phyloP scores from a whole-genome alignment of 2,888 invertebrate genomes.

The Alcis repandata region DNA sequence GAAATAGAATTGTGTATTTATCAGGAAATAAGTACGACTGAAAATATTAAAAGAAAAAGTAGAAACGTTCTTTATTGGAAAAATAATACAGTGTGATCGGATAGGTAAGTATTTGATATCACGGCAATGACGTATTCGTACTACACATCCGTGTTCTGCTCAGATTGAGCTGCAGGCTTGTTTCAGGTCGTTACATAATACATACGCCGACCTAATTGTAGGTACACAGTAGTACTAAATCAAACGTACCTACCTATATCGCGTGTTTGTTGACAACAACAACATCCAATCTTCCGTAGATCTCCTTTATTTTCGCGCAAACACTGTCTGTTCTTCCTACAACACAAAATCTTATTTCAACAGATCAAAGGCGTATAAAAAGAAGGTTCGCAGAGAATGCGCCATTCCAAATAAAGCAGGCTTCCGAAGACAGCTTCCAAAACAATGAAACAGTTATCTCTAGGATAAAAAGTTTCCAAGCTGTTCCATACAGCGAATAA shows the following conservation, averaged over 20 bases:
- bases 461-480: slow-evolving; percentile 33
- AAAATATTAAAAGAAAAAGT: no score
- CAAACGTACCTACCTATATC: background rate
- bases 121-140: no score
- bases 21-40: no score
- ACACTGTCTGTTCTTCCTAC: background rate
- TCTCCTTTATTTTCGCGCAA: background rate
- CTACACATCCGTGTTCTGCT: no score
- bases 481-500: slow-evolving; percentile 38
- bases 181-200: slow-evolving; percentile 48
- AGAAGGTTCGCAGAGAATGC: background rate
- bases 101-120: no score
- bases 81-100: no score
- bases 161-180: background rate
- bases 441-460: slow-evolving; percentile 30
- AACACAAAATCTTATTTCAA: slow-evolving; percentile 6
- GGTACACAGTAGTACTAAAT: slow-evolving; percentile 22
- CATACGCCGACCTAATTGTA: slow-evolving; percentile 48
- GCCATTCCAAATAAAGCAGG: slow-evolving; percentile 20
- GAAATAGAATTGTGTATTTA: no score
- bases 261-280: background rate
- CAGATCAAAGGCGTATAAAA: slow-evolving; percentile 3
- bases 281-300: background rate
- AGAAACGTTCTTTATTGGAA: no score
- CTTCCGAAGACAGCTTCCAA: slow-evolving; percentile 18